Evolutionary conservation across 1,140 invertebrate genomes (phyloP).

Genomic region (Liolophura sinensis): DNA sequence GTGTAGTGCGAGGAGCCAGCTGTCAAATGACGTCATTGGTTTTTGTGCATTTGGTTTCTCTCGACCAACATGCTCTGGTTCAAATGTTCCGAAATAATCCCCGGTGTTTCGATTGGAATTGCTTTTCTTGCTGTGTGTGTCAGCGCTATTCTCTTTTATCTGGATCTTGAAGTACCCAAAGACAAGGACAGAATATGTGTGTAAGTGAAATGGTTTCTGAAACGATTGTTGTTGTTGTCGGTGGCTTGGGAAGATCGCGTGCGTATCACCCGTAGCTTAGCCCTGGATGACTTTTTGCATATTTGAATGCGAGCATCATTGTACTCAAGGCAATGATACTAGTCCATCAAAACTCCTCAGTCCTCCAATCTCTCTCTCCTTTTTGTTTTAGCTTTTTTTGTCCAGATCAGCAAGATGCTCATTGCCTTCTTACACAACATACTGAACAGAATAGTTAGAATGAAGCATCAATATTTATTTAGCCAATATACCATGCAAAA

Average conservation of each 20-base stretch:
- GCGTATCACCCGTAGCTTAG: not conserved
- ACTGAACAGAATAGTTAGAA: too few species aligned
- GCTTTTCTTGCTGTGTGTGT: conserved; percentile 21
- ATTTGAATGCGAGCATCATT: not conserved
- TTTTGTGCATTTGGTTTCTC: too few species aligned
- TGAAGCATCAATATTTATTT: too few species aligned
- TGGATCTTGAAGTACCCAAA: conserved; percentile 16
- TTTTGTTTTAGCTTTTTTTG: too few species aligned
- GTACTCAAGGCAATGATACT: not conserved
- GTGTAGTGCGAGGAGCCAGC: too few species aligned
- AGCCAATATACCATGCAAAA: too few species aligned
- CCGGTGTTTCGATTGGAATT: conserved; percentile 23
- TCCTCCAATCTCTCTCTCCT: too few species aligned
- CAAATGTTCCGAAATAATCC: conserved; percentile 30
- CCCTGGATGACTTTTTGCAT: not conserved
- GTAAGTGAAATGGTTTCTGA: conserved; percentile 12
- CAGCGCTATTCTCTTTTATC: conserved; percentile 20
- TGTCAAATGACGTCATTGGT: too few species aligned
- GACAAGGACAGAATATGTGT: conserved; percentile 24
- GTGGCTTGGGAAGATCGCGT: not conserved
- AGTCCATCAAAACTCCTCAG: too few species aligned
- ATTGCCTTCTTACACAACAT: too few species aligned
- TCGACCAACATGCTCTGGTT: conserved; percentile 26
- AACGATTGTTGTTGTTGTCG: not conserved
- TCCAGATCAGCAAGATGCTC: too few species aligned